A percentile compares a stretch with the other conserved stretches of the same genome.
phyloP scores from a whole-genome alignment of 2,888 invertebrate genomes.

The Chrysotoxum bicinctum region DNA sequence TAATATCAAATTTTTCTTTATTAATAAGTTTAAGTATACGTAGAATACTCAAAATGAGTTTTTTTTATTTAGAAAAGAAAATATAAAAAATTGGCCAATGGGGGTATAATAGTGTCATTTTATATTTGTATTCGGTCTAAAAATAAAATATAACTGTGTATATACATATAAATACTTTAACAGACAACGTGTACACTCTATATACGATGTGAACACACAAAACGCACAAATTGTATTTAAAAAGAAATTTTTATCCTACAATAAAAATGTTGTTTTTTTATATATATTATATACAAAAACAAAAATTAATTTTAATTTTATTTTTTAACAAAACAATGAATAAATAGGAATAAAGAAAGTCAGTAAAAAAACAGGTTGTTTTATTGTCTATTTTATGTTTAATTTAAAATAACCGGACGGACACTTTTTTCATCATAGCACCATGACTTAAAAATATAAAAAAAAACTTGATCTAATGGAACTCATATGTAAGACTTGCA shows the following conservation, averaged over 20 bases:
- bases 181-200: background rate
- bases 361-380: no score
- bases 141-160: background rate
- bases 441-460: no score
- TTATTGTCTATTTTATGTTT: no score
- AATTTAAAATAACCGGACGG: no score
- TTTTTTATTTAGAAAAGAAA: background rate
- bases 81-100: constrained; percentile 31
- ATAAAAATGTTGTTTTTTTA: background rate
- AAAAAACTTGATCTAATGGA: no score
- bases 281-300: no score
- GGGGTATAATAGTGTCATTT: constrained; percentile 3
- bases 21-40: constrained; percentile 1
- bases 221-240: background rate
- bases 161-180: background rate
- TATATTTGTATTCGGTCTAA: background rate
- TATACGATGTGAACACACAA: background rate
- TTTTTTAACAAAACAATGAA: background rate
- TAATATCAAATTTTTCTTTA: constrained; percentile 7
- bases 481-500: no score
- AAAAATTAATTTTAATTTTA: no score
- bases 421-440: no score
- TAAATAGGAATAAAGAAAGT: no score
- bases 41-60: constrained; percentile 7
- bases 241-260: background rate